Base-by-base conservation (phyloP, 1,140 invertebrate genomes). In the Saccostrea echinata region DNA sequence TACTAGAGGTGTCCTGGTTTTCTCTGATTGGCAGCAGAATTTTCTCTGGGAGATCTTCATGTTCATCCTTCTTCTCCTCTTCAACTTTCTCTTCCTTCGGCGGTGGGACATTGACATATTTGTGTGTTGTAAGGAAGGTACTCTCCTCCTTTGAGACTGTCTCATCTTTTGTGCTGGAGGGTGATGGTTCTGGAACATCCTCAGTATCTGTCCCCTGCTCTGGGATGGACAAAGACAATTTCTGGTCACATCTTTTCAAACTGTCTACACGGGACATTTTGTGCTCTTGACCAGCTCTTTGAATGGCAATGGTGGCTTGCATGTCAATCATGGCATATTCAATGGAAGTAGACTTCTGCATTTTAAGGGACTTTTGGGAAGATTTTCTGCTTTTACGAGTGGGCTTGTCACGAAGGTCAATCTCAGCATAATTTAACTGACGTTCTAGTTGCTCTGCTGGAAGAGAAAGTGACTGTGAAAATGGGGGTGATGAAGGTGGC, bases 301-400 rank as follows among this genome's bases (percentile, higher is more conserved):
- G 90, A 13, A 92, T 92, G 18, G 93, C 93, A 21, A 85, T 87
- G 18, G 94, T 94, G 16, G 93, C 93, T 3, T 92, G 90, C 92
- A 94, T 92, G 86, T 94, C 94, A 57, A 94, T 94, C 84, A 91
- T 89, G 3, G 94, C 92, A 89, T 94, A 94, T 76, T 93, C 93
- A 21, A 93, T 93, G 43, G 89, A 86, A n/a, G 84, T 55, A 12
- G 89, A 85, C 84, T 90, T 89, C 18, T 89, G 88, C 51, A 86
- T 88, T 87, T 86, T 91, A 16, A 88, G 51, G 9, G 89, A 90
- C 76, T 86, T 90, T 76, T 51, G 88, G 30, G 76, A 84, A 53
- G 86, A 33, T 88, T 90, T 89, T 51, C 71, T 43, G 43, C 30
- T 88, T 89, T 84, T 91, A 84, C 68, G 85, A 16, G 84, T 84